phyloP scores from a whole-genome alignment of 1,140 invertebrate species.

The Cydia pomonella region DNA sequence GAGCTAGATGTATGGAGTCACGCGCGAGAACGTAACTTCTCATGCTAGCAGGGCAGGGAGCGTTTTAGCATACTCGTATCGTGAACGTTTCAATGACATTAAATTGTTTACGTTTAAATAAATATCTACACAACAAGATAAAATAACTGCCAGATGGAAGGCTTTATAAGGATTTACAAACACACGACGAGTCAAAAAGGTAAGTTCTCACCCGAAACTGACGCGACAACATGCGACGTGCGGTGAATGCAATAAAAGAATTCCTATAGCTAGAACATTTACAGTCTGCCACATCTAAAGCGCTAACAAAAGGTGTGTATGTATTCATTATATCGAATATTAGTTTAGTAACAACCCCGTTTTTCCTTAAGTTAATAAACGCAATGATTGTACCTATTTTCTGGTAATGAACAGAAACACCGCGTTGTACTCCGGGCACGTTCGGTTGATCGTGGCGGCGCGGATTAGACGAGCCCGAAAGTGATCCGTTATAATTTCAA shows the following conservation, averaged over 20 bases:
- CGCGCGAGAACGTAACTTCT: no score
- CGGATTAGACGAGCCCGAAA: conserved; percentile 71
- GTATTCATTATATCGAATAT: background rate
- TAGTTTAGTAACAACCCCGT: conserved; percentile 1
- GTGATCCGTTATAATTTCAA: conserved; percentile 79
- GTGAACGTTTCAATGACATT: no score
- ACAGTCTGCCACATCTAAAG: background rate
- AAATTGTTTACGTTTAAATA: no score
- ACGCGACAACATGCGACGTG: conserved; percentile 8
- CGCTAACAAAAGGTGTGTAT: background rate
- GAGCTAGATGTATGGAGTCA: no score
- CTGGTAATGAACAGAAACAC: conserved; percentile 28
- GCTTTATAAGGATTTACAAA: conserved; percentile 4
- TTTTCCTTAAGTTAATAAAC: conserved; percentile 25
- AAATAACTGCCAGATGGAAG: background rate
- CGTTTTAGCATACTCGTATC: no score
- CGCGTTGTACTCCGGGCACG: conserved; percentile 42
- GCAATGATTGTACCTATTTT: conserved; percentile 28
- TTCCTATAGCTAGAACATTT: background rate
- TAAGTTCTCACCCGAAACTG: conserved; percentile 5
- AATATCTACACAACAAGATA: no score
- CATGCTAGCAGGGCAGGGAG: no score
- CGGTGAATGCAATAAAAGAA: conserved; percentile 7
- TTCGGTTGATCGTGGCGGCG: conserved; percentile 39
- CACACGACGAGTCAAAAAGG: background rate